These are phyloP conservation scores for Eupeodes luniger DNA, from an alignment of 2,888 invertebrate genomes.

Conservation along the genomic window DNA sequence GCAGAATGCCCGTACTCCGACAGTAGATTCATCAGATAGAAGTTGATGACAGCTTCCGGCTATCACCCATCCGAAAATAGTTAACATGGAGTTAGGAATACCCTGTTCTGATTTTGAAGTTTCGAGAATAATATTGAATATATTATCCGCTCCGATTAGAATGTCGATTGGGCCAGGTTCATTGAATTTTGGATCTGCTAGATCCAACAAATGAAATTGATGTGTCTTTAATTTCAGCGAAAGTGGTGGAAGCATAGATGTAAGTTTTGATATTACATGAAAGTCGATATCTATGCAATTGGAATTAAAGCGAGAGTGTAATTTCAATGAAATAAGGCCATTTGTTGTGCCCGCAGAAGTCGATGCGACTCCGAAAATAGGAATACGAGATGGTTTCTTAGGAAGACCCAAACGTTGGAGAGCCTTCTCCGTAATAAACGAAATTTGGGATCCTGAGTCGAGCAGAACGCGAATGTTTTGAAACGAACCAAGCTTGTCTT, in stretches of 20 bases:
- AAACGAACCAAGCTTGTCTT: background rate
- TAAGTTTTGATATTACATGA: conserved; percentile 8
- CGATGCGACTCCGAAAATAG: conserved; percentile 37
- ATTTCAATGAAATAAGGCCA: conserved; percentile 37
- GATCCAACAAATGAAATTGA: conserved; percentile 19
- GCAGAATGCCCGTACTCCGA: background rate
- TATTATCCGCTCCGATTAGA: background rate
- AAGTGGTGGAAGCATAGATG: conserved; percentile 12
- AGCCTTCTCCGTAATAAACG: conserved; percentile 34
- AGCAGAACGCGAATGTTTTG: background rate
- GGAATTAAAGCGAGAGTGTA: conserved; percentile 36
- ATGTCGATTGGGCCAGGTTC: background rate
- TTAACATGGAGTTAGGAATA: background rate
- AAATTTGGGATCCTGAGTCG: conserved; percentile 37
- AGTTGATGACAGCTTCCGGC: background rate
- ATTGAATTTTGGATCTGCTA: conserved; percentile 59
- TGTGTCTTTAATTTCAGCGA: background rate
- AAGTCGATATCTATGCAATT: background rate
- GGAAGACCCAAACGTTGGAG: conserved; percentile 48
- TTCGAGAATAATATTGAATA: background rate
- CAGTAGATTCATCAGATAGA: background rate
- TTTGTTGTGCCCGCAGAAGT: conserved; percentile 45
- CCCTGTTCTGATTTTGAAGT: background rate
- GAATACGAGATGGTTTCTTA: conserved; percentile 31
- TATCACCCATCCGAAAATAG: conserved; percentile 1